Percentiles rank a stretch among this genome's conserved stretches.
phyloP scores from a whole-genome alignment of 2,888 invertebrate species.

The Melangyna quadrimaculata region DNA sequence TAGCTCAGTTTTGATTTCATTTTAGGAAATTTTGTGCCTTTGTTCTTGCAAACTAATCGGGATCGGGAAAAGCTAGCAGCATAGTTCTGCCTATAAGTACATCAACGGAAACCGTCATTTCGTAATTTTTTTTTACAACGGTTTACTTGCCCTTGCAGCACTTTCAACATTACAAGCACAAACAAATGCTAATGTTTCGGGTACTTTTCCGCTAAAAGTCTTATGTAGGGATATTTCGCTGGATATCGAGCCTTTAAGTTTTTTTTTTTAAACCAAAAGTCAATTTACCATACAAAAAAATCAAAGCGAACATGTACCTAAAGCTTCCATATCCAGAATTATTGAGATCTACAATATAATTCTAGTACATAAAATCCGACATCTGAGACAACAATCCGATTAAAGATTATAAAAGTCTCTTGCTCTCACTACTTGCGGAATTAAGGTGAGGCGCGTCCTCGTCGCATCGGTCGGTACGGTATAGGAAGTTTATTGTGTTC shows the following conservation, averaged over 20 bases:
- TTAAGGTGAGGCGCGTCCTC: not conserved
- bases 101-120: too few species aligned
- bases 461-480: too few species aligned
- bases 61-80: too few species aligned
- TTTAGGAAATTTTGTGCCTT: too few species aligned
- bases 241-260: not conserved
- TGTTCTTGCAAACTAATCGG: too few species aligned
- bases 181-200: not conserved
- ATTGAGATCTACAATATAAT: not conserved
- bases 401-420: conserved; percentile 26
- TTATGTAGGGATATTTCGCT: too few species aligned
- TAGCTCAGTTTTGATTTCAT: too few species aligned
- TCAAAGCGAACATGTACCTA: not conserved
- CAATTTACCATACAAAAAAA: conserved; percentile 24
- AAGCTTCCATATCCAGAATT: too few species aligned
- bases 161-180: not conserved
- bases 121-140: too few species aligned
- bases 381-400: conserved; percentile 27
- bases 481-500: not conserved
- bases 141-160: not conserved
- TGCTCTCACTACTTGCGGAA: not conserved
- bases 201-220: not conserved
- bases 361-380: conserved; percentile 3
- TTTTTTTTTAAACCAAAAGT: conserved; percentile 21
- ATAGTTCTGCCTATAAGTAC: too few species aligned